Evolutionary conservation across 2,797 vertebrate genomes (phyloP), one percentile per base, ranked within the genome.

Genomic region (Scarus forsteni): DNA sequence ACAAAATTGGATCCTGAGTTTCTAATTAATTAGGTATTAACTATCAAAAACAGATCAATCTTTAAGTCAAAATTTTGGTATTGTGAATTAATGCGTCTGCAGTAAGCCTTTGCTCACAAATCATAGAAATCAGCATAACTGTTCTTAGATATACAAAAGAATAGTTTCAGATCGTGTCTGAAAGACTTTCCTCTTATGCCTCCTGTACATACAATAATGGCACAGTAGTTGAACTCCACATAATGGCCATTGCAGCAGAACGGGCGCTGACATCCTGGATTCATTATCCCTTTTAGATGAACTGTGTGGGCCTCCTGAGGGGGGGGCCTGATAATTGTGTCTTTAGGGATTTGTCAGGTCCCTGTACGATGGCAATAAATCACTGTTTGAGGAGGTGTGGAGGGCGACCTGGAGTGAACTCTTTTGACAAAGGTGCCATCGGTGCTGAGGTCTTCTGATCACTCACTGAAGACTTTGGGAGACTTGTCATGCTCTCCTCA

Each of bases 261-360:
- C 60, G 70, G 61, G 56, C 77, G 64, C 80, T 86, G 87, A 89
- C 84, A 89, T 81, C 50, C 80, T 77, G 74, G 78, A 91, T 89
- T 92, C 88, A 86, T 90, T 90, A 91, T 87, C 72, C 78, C 72
- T 77, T 88, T 86, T 79, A 85, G 86, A 89, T 90, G 80, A 88
- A 91, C 89, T 83, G 79, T 77, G 73, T 68, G 34, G 68, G 66
- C 76, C 83, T 88, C 88, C 88, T 83, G 67, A 65, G 73, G 86
- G 9, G 88, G 74, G 63, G 79, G 73, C 75, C 73, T 36, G 39
- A 77, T 94, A 94, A 94, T 93, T 92, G 92, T 92, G 86, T 93
- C 93, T 94, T 92, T 86, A 90, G 93, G 92, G 94, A 94, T 91
- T 94, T 93, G 89, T 93, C 90, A 86, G 75, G 80, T 86, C 89